phyloP scores from a whole-genome alignment of 1,140 invertebrate species.

The Drosophila melanica region DNA sequence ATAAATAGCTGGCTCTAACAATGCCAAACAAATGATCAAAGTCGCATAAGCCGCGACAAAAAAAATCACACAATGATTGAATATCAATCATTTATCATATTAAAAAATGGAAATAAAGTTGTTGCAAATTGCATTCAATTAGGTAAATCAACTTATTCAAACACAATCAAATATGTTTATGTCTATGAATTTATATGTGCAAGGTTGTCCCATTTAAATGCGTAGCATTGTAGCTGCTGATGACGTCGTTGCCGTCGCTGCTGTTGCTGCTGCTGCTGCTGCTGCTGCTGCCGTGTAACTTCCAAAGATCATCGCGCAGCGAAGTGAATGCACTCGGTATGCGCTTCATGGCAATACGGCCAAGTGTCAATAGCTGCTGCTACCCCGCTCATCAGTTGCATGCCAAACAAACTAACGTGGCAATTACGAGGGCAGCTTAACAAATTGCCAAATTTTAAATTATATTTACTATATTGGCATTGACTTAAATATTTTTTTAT shows the following conservation, averaged over 20 bases:
- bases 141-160: constrained; percentile 18
- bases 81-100: constrained; percentile 36
- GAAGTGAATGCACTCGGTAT: constrained; percentile 46
- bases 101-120: constrained; percentile 3
- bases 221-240: constrained; percentile 23
- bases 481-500: too few species aligned
- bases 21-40: constrained; percentile 40
- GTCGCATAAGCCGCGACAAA: constrained; percentile 7
- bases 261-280: neutral
- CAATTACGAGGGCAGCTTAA: constrained; percentile 12
- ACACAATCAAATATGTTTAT: neutral
- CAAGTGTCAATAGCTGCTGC: constrained; percentile 50
- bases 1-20: constrained; percentile 17
- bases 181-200: neutral
- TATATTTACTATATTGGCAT: too few species aligned
- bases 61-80: constrained; percentile 9
- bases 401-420: constrained; percentile 22
- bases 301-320: constrained; percentile 42
- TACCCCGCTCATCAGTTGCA: constrained; percentile 27
- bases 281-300: constrained; percentile 9
- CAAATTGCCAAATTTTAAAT: neutral
- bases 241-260: constrained; percentile 8
- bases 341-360: constrained; percentile 47
- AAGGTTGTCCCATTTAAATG: constrained; percentile 39
- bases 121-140: constrained; percentile 35